Conservation (phyloP, 1,140 invertebrate species). For the Rhynchophorus ferrugineus region DNA sequence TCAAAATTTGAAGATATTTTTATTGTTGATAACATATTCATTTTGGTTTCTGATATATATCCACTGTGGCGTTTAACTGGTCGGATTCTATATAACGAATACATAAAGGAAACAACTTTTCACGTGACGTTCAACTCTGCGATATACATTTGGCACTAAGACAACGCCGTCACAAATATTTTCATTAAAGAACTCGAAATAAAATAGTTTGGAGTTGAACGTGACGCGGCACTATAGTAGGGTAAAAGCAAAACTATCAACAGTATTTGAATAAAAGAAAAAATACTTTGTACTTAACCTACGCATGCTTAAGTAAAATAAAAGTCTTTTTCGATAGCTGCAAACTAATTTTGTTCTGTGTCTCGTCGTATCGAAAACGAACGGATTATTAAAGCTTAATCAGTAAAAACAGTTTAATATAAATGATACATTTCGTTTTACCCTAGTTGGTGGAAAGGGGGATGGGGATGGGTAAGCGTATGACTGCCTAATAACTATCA, state of each 20-base stretch:
- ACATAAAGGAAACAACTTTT: neutral
- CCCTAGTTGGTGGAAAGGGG: neutral
- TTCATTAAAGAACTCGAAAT: conserved; percentile 1
- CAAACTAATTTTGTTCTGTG: neutral
- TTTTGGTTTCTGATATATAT: no score
- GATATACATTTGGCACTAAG: conserved; percentile 18
- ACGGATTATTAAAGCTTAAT: no score
- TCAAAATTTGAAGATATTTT: no score
- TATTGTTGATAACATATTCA: no score
- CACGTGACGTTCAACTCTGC: neutral
- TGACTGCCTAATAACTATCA: conserved; percentile 34
- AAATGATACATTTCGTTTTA: neutral
- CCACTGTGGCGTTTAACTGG: neutral
- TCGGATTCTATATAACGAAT: neutral
- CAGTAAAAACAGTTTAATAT: neutral
- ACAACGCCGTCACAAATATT: neutral
- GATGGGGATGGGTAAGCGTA: neutral
- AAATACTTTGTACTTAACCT: neutral
- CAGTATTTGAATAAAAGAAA: no score
- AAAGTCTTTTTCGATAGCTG: neutral
- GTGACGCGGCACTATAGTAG: neutral
- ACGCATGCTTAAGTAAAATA: neutral
- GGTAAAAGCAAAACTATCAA: neutral
- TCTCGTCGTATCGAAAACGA: no score
- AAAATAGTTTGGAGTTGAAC: neutral